Evolutionary conservation across 2,113 vertebrate genomes (phyloP), one percentile per base, ranked within the genome.

Genomic region (Cepphus grylle): DNA sequence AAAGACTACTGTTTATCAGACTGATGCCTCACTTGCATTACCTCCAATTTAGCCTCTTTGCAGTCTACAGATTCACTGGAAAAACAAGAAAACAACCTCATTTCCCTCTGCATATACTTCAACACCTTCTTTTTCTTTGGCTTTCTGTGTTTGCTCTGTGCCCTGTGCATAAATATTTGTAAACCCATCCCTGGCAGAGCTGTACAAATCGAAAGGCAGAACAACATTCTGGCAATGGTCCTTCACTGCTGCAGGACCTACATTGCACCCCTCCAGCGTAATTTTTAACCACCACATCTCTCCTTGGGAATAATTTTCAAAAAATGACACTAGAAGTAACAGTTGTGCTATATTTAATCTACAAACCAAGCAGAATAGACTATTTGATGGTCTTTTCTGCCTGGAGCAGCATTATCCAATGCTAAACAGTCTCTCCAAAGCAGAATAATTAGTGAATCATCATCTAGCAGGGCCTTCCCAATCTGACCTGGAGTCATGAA

Each of bases 311-410:
- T 11, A 70, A 18, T 86, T 89, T 77, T 94, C 73, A 3, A 67
- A 65, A 62, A 87, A 62, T 82, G 16, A 3, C 12, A 25, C 55
- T 93, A 74, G 16, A 90, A 96, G 32, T 45, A 88, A 55, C 12
- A 30, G 14, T 32, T 73, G 8, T 34, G 20, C 36, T 87, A 21
- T 49, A 86, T 76, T 88, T 90, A 45, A 81, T 93, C 78, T 83
- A 76, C 61, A 81, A 93, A n/a, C 20, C 12, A 62, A 52, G 34
- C 5, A 85, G 55, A 86, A 55, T 6, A 67, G 50, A 70, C 23
- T 59, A 30, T 90, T 84, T 88, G 19, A 73, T 86, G 38, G 32
- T 40, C 30, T 90, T 90, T 93, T 91, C 49, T 95, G 36, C 78
- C 65, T 63, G 29, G 16, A 81, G 49, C 19, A 59, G 9, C 40